Conservation (phyloP, 2,888 invertebrate genomes). For the Hemaris fuciformis region DNA sequence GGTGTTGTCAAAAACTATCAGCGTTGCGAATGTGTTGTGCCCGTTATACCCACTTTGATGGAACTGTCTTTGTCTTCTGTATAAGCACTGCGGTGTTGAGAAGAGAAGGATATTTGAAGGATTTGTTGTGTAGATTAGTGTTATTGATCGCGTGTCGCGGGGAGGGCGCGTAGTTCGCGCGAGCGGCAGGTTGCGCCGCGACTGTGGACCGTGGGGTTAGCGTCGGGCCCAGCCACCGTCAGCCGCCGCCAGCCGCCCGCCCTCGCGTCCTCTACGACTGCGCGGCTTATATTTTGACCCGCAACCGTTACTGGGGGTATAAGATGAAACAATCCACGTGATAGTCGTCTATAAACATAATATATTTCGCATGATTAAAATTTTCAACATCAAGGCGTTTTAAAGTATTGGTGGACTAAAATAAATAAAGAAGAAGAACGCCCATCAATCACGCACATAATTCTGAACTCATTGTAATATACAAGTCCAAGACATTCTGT, state of each 20-base stretch:
- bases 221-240: conserved; percentile 34
- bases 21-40: conserved; percentile 42
- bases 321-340: conserved; percentile 49
- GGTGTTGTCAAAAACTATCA: conserved; percentile 41
- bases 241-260: conserved; percentile 42
- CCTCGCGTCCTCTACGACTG: conserved; percentile 49
- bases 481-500: too few relatives aligned
- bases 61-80: neutral
- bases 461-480: too few relatives aligned
- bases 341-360: conserved; percentile 49
- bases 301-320: conserved; percentile 49
- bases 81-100: conserved; percentile 16
- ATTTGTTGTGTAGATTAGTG: conserved; percentile 41
- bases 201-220: conserved; percentile 61
- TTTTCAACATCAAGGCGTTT: neutral
- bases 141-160: conserved; percentile 65
- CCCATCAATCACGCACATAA: conserved; percentile 16
- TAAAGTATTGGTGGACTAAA: conserved; percentile 12
- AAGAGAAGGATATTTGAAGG: conserved; percentile 27
- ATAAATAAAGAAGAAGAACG: conserved; percentile 13
- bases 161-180: conserved; percentile 58
- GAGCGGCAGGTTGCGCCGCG: conserved; percentile 76
- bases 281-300: conserved; percentile 61
- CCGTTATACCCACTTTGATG: conserved; percentile 29
- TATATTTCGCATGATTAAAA: neutral